These are phyloP conservation scores for Parnassius glacialis DNA, from an alignment of 2,888 invertebrate genomes.

Conservation along the genomic window DNA sequence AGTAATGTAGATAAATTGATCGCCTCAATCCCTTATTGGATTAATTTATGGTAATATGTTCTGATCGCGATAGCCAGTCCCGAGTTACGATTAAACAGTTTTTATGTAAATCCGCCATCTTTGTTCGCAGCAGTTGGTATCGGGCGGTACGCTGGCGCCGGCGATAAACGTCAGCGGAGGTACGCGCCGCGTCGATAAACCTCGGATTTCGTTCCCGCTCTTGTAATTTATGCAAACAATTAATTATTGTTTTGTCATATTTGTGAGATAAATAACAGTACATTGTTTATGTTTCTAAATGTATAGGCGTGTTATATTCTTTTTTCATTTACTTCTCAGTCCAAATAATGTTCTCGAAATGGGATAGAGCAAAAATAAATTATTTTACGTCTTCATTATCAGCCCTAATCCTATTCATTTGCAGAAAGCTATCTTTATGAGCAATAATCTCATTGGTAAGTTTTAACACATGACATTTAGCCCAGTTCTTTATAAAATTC, in stretches of 20 bases:
- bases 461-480: too few species aligned
- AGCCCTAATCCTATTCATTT: too few species aligned
- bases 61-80: slow-evolving; percentile 63
- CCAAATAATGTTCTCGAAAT: too few species aligned
- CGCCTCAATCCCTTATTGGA: slow-evolving; percentile 65
- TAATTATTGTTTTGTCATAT: slow-evolving; percentile 16
- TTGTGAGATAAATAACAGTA: slow-evolving; percentile 1
- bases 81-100: slow-evolving; percentile 74
- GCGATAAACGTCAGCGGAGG: slow-evolving; percentile 20
- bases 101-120: slow-evolving; percentile 75
- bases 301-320: too few species aligned
- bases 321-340: too few species aligned
- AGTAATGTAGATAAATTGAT: slow-evolving; percentile 66
- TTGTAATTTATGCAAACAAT: slow-evolving; percentile 15
- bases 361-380: too few species aligned
- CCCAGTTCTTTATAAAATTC: too few species aligned
- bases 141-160: slow-evolving; percentile 34
- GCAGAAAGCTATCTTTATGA: too few species aligned
- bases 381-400: too few species aligned
- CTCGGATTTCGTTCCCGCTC: not conserved
- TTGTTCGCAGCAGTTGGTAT: slow-evolving; percentile 63
- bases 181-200: not conserved
- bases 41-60: slow-evolving; percentile 71
- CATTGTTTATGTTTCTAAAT: not conserved
- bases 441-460: too few species aligned